Conservation (phyloP, 2,113 vertebrate species). For the Bos javanicus region DNA sequence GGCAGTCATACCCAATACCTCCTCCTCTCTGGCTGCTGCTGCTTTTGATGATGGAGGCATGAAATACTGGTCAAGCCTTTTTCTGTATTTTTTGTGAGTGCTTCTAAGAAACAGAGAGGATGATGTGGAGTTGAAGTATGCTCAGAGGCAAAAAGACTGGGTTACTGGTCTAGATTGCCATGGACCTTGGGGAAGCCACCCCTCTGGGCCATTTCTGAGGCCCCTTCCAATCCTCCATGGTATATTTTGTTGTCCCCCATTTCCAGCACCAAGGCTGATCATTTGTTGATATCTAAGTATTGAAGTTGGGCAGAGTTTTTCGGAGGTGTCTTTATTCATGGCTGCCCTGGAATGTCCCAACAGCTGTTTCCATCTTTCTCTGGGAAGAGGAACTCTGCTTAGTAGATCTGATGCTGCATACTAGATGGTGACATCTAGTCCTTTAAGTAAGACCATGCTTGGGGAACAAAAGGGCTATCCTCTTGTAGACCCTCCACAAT, state of each 20-base stretch:
- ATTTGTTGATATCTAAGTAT: not conserved
- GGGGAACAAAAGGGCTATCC: not conserved
- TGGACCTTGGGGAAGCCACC: not conserved
- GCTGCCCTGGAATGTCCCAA: not conserved
- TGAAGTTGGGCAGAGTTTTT: not conserved
- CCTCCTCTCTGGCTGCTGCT: not conserved
- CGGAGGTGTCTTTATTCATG: not conserved
- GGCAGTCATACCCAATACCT: not conserved
- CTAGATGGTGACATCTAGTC: not conserved
- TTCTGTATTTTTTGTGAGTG: not conserved
- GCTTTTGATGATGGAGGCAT: not conserved
- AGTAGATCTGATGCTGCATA: not conserved
- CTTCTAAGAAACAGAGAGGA: not conserved
- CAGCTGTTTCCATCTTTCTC: not conserved
- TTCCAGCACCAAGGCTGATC: not conserved
- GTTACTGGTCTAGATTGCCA: not conserved
- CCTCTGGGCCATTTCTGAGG: not conserved
- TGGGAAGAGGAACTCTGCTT: not conserved
- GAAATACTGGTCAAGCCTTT: not conserved
- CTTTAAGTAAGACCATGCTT: not conserved
- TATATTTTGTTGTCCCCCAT: not conserved
- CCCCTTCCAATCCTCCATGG: not conserved
- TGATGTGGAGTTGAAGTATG: not conserved
- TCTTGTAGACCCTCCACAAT: not conserved
- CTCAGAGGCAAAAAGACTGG: not conserved